Conservation (phyloP, 2,888 invertebrate genomes). For the Xylocampa areola region DNA sequence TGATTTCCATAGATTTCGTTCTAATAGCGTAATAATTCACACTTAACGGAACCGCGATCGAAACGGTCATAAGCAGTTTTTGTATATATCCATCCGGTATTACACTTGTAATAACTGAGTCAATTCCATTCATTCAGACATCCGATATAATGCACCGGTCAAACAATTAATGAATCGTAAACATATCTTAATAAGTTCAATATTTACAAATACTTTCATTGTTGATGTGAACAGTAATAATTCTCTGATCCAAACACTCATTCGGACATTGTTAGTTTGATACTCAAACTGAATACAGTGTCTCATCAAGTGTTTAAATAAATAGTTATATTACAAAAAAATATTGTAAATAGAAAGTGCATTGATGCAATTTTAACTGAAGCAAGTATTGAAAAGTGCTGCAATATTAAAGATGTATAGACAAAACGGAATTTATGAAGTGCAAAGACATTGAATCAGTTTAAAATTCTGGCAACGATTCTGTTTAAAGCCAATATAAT, state of each 20-base stretch:
- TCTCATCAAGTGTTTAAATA: background rate
- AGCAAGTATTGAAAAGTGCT: constrained; percentile 1
- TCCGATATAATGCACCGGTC: background rate
- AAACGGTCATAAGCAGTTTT: background rate
- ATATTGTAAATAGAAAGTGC: background rate
- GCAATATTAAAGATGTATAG: background rate
- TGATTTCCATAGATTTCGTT: too few species aligned
- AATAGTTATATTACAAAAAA: background rate
- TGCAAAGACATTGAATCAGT: constrained; percentile 10
- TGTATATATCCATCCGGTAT: background rate
- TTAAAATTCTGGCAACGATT: constrained; percentile 18
- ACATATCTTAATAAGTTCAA: constrained; percentile 33
- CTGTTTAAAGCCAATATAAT: constrained; percentile 14
- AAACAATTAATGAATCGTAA: constrained; percentile 44
- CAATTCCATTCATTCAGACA: constrained; percentile 15
- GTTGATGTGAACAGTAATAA: constrained; percentile 25
- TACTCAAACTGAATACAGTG: constrained; percentile 21
- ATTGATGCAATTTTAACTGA: background rate
- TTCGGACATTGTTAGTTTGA: constrained; percentile 22
- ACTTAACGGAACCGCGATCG: background rate
- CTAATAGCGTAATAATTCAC: too few species aligned
- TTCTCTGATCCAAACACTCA: constrained; percentile 22
- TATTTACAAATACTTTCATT: constrained; percentile 46
- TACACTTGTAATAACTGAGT: constrained; percentile 10
- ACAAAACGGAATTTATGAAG: background rate